phyloP scores from a whole-genome alignment of 2,797 vertebrate species.

The Tachyglossus aculeatus region DNA sequence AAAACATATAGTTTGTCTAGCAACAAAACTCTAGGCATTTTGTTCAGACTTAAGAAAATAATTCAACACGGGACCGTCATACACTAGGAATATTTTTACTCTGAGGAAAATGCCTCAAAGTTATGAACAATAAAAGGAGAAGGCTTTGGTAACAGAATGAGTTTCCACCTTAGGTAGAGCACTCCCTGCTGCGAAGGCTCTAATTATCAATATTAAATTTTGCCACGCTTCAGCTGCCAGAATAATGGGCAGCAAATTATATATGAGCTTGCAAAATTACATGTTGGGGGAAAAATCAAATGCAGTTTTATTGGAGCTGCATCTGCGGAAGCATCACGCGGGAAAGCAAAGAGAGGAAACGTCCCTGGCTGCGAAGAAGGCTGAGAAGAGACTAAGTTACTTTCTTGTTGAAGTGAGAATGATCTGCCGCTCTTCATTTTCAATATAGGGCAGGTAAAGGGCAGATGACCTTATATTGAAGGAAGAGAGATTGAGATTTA shows the following conservation, averaged over 20 bases:
- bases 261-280: background rate
- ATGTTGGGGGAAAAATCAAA: background rate
- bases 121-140: background rate
- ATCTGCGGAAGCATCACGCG: conserved; percentile 1
- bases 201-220: background rate
- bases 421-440: no score
- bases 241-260: background rate
- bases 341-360: background rate
- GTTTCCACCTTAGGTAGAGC: background rate
- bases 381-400: background rate
- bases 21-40: conserved; percentile 21
- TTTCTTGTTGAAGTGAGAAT: no score
- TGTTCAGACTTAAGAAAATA: conserved; percentile 33
- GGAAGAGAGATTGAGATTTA: no score
- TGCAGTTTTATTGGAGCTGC: conserved; percentile 9
- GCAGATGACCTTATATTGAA: no score
- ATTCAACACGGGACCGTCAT: conserved; percentile 6
- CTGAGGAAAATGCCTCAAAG: background rate
- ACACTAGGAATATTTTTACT: conserved; percentile 24
- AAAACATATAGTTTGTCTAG: conserved; percentile 41
- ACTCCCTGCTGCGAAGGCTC: background rate
- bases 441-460: no score
- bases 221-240: background rate
- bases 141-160: background rate
- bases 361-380: background rate